Evolutionary conservation across 1,140 invertebrate species (phyloP).

Genomic region (Mycetomoellerius zeteki): DNA sequence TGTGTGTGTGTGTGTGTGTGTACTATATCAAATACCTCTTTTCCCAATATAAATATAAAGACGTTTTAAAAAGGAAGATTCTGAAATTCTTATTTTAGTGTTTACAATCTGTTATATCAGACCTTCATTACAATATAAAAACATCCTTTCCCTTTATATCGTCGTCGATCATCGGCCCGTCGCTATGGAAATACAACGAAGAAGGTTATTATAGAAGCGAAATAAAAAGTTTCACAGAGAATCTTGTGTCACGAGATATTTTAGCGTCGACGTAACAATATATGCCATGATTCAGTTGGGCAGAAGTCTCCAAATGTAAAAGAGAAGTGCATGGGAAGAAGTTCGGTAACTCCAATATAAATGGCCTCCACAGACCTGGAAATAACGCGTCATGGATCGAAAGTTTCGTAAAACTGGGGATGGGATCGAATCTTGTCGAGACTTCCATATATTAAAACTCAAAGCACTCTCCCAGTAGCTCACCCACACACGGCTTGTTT

Average conservation of each 20-base stretch:
- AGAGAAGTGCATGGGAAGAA: not conserved
- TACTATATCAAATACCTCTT: not conserved
- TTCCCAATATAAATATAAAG: not conserved
- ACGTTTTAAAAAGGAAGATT: not conserved
- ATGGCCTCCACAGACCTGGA: not conserved
- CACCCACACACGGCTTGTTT: slow-evolving; percentile 28
- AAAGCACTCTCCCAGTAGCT: not conserved
- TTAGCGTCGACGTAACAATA: not conserved
- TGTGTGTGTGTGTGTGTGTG: too few species aligned
- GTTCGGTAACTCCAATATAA: slow-evolving; percentile 8
- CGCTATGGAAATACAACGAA: not conserved
- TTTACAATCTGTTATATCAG: not conserved
- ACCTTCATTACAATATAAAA: not conserved
- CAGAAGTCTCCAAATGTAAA: not conserved
- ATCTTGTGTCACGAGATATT: not conserved
- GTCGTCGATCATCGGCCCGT: not conserved
- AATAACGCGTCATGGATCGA: not conserved
- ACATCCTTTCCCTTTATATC: not conserved
- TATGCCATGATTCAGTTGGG: not conserved
- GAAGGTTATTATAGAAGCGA: not conserved
- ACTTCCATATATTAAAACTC: slow-evolving; percentile 36
- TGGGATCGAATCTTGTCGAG: not conserved
- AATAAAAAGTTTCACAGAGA: slow-evolving; percentile 30
- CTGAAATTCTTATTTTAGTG: not conserved
- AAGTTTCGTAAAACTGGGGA: slow-evolving; percentile 19